Evolutionary conservation across 2,888 invertebrate genomes (phyloP).

Genomic region (Catocala nupta): DNA sequence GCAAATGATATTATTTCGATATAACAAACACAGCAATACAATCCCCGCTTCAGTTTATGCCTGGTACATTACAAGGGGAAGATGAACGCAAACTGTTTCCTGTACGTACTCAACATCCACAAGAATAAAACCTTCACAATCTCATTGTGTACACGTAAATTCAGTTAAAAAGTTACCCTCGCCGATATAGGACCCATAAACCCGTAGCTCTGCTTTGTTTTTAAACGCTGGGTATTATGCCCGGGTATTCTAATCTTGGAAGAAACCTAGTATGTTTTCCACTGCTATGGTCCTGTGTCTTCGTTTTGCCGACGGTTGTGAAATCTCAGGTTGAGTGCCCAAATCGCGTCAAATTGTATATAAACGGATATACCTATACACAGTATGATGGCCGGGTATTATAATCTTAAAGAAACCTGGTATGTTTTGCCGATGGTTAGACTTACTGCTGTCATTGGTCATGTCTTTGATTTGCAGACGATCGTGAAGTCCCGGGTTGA

Average conservation of each 20-base stretch:
- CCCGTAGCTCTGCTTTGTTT: slow-evolving; percentile 6
- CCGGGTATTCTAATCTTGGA: slow-evolving; percentile 8
- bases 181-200: slow-evolving; percentile 25
- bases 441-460: too few species aligned
- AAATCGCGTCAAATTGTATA: too few species aligned
- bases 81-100: slow-evolving; percentile 77
- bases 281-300: too few species aligned
- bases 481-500: too few species aligned
- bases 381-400: slow-evolving; percentile 3
- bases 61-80: slow-evolving; percentile 53
- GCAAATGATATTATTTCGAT: too few species aligned
- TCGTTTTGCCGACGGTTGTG: too few species aligned
- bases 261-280: not conserved
- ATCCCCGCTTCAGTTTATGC: slow-evolving; percentile 39
- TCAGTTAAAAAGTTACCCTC: slow-evolving; percentile 57
- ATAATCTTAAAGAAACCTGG: slow-evolving; percentile 2
- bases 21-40: not conserved
- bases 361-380: too few species aligned
- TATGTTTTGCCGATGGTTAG: too few species aligned
- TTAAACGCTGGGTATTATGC: slow-evolving; percentile 1
- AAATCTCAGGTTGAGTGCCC: too few species aligned
- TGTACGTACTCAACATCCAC: slow-evolving; percentile 78
- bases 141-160: slow-evolving; percentile 65
- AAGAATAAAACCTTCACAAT: slow-evolving; percentile 79
- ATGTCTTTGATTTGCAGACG: too few species aligned